These are phyloP conservation scores for Tenthredo amoena DNA, from an alignment of 2,888 invertebrate species.

Conservation along the genomic window DNA sequence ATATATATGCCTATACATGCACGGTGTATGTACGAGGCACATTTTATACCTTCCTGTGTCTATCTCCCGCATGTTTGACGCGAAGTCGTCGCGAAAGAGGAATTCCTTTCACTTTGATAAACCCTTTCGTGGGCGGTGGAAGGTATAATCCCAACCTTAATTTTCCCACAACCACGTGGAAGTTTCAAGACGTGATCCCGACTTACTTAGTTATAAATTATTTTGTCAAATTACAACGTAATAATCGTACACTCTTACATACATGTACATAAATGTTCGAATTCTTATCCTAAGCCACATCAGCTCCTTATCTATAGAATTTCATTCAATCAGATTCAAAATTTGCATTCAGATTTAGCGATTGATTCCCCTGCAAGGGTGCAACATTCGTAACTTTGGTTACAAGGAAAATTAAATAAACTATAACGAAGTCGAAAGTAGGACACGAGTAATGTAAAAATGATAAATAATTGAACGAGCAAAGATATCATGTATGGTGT, in stretches of 20 bases:
- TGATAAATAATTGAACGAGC: background rate
- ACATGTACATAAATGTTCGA: background rate
- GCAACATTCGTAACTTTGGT: background rate
- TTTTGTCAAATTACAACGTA: background rate
- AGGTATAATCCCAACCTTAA: slow-evolving; percentile 31
- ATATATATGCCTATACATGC: background rate
- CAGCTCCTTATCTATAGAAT: no score
- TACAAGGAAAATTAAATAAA: background rate
- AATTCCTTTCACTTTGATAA: slow-evolving; percentile 22
- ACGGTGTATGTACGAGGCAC: background rate
- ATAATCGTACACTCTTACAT: background rate
- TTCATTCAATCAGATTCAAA: no score
- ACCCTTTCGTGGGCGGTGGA: slow-evolving; percentile 26
- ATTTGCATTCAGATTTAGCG: background rate
- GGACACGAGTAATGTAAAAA: no score
- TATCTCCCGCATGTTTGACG: background rate
- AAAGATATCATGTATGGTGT: background rate
- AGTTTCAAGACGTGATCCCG: background rate
- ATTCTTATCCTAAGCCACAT: background rate
- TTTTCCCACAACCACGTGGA: slow-evolving; percentile 1
- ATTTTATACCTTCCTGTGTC: background rate
- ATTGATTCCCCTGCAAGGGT: background rate
- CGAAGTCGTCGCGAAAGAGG: background rate
- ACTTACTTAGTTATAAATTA: slow-evolving; percentile 16
- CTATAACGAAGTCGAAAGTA: no score